Conservation (phyloP, 2,888 invertebrate species). For the Gymnosoma rotundatum region DNA sequence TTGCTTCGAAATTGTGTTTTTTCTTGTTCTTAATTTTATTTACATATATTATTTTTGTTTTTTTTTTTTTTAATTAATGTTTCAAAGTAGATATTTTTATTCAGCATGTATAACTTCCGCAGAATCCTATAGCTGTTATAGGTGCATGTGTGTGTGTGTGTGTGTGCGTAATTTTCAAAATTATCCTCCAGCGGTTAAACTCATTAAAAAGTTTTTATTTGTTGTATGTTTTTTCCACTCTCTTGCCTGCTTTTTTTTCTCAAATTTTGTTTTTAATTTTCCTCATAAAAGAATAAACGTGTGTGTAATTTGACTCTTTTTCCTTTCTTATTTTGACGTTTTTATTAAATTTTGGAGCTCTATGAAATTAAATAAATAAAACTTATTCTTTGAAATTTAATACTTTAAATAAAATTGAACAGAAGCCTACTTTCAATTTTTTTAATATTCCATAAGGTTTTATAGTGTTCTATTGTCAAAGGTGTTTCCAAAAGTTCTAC, state of each 20-base stretch:
- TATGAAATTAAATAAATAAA: not conserved
- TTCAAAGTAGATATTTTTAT: slow-evolving; percentile 4
- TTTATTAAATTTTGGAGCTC: slow-evolving; percentile 16
- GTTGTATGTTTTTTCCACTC: slow-evolving; percentile 14
- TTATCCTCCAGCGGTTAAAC: slow-evolving; percentile 67
- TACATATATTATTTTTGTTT: not conserved
- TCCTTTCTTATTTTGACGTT: slow-evolving; percentile 3
- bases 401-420: not conserved
- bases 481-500: too few species aligned
- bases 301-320: slow-evolving; percentile 31
- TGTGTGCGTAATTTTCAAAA: slow-evolving; percentile 32
- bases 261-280: not conserved
- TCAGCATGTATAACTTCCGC: not conserved
- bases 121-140: slow-evolving; percentile 9
- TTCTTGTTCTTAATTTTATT: not conserved
- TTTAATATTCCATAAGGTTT: too few species aligned
- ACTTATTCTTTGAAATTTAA: slow-evolving; percentile 29
- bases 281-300: slow-evolving; percentile 28
- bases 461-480: too few species aligned
- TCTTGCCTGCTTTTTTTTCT: slow-evolving; percentile 14
- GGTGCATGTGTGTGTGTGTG: not conserved
- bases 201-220: slow-evolving; percentile 65
- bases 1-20: not conserved
- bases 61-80: slow-evolving; percentile 23
- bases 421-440: too few species aligned